Conservation (phyloP, 2,888 invertebrate species). For the Galeruca laticollis region DNA sequence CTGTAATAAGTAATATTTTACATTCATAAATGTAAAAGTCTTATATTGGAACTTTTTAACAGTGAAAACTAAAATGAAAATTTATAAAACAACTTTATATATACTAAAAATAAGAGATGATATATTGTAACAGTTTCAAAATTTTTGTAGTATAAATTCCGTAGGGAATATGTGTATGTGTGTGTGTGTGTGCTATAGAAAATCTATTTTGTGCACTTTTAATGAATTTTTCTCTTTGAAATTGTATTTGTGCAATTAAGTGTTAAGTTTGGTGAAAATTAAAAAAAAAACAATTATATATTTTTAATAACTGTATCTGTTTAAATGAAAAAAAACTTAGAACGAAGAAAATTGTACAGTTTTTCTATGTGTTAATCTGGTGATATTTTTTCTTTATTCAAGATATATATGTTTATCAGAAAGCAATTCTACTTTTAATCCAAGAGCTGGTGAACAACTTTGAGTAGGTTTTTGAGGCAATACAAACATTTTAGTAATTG, state of each 20-base stretch:
- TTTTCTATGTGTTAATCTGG: slow-evolving; percentile 51
- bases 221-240: slow-evolving; percentile 31
- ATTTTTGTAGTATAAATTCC: slow-evolving; percentile 29
- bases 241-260: slow-evolving; percentile 51
- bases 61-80: neutral
- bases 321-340: slow-evolving; percentile 43
- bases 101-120: slow-evolving; percentile 12
- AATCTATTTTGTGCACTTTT: slow-evolving; percentile 39
- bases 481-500: no score
- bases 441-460: no score
- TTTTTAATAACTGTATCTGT: slow-evolving; percentile 54
- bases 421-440: slow-evolving; percentile 10
- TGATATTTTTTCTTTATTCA: slow-evolving; percentile 48
- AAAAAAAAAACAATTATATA: slow-evolving; percentile 47
- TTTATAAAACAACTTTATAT: slow-evolving; percentile 10
- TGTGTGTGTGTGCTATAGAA: slow-evolving; percentile 28
- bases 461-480: no score
- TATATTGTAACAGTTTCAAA: slow-evolving; percentile 24
- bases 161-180: slow-evolving; percentile 15
- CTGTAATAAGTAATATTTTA: slow-evolving; percentile 15
- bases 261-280: slow-evolving; percentile 49
- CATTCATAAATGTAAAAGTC: slow-evolving; percentile 21
- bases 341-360: slow-evolving; percentile 46
- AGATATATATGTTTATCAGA: slow-evolving; percentile 42
- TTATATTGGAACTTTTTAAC: slow-evolving; percentile 7